Base-by-base conservation (phyloP, 2,888 invertebrate genomes). In the Meta bourneti region DNA sequence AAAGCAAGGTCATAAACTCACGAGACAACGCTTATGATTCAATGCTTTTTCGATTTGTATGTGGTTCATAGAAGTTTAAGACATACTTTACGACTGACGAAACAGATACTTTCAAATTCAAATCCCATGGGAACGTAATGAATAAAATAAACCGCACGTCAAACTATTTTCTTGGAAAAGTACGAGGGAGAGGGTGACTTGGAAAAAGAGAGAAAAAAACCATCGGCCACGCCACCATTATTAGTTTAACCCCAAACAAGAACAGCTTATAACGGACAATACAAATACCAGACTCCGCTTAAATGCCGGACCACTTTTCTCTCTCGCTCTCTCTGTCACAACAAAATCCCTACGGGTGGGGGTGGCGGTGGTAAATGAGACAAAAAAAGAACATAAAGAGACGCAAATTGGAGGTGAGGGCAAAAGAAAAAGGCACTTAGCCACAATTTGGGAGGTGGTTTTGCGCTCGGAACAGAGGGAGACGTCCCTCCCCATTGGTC, bases 231-330 rank as follows among this genome's bases (percentile, higher is more conserved):
- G 52, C 71, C 79, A 71, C 79, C 79, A 79, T 87, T 78, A 87
- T 87, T 87, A 87, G 78, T 71, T 72, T 87, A 79, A 87, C 87
- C 87, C 80, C 87, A 80, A 74, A 13, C 87, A 54, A 51, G 51
- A 48, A n/a, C 20, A 83, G 49, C 78, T 69, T 72, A 87, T 87
- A 80, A 80, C 74, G 87, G 87, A 87, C 87, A 87, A 87, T 87
- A 87, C 87, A 87, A 79, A 87, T 87, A 87, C 87, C 79, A 86
- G 54, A 69, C 70, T 78, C 77, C 72, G 75, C 84, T 54, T 75
- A 84, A 84, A 74, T 51, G 84, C 74, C 71, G 61, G 75, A 34
- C 82, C 13, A 54, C 51, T 75, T 51, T 34, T 34, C 34, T 34
- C 34, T 4, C 34, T 52, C 71, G 51, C 20, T n/a, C 72, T 19